Base-by-base conservation (phyloP, 2,888 invertebrate species). In the Psylliodes chrysocephalus region DNA sequence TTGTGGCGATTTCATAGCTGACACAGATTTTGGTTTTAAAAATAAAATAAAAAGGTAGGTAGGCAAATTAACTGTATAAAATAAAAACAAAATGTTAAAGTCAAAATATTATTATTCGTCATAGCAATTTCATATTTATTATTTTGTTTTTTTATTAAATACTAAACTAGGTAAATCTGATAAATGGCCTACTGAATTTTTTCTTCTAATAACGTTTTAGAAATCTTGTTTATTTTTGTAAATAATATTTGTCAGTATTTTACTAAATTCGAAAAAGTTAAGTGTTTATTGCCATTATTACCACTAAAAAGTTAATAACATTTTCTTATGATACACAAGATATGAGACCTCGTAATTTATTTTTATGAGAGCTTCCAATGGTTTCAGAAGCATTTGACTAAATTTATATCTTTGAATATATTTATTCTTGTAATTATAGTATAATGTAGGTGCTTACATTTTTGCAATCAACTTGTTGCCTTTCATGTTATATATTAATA, bases 401-500 rank as follows among this genome's bases (percentile, higher is more conserved):
- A 14, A 1, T 35, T 18, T 42, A 2, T 15, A 14, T 14, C 8
- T 38, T 10, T 18, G 6, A 42, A 8, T 35, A 63, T 68, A 68
- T 68, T 68, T 68, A 68, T 68, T 68, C 53, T 55, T 59, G 63
- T 67, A 68, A 65, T 54, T 35, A 14, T 35, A 35, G 14, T 35
- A 61, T 68, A 63, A 49, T 55, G 38, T 60, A 57, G 57, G 51
- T 56, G 61, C 61, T 61, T 65, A 46, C 59, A 62, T 61, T 64
- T 56, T 42, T 46, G 49, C 44, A 10, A 46, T 46, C 54, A 42
- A 52, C 47, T 69, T 59, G 69, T 67, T 69, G 66, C 67, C 60
- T 69, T 63, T 64, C 56, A 61, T 69, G 69, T 69, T 68, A 66
- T 62, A 62, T 68, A 68, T 67, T 69, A 72, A 73, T n/a, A n/a